Conservation (phyloP, 2,888 invertebrate genomes). For the Apamea sordens region DNA sequence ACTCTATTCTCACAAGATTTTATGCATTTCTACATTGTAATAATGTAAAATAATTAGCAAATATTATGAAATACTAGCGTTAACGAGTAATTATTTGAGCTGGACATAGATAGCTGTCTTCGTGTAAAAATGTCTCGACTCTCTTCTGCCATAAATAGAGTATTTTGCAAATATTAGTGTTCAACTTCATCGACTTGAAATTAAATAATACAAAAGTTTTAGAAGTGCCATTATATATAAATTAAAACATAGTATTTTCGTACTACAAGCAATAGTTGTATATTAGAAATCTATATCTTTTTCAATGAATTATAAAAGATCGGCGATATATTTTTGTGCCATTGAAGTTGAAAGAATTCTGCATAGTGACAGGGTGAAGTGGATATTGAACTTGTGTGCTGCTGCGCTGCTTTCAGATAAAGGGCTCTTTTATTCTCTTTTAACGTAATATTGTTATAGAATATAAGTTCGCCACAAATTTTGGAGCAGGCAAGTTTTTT, state of each 20-base stretch:
- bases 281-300: constrained; percentile 63
- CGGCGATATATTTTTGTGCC: constrained; percentile 72
- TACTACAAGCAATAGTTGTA: constrained; percentile 81
- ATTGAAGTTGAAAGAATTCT: constrained; percentile 54
- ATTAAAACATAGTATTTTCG: constrained; percentile 84
- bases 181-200: constrained; percentile 59
- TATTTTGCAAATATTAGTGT: constrained; percentile 59
- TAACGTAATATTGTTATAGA: constrained; percentile 19
- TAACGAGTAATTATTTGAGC: constrained; percentile 55
- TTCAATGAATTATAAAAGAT: constrained; percentile 62
- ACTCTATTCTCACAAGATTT: constrained; percentile 58
- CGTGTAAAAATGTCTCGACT: constrained; percentile 49
- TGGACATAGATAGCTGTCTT: constrained; percentile 55
- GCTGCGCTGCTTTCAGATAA: constrained; percentile 23
- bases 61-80: constrained; percentile 55
- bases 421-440: constrained; percentile 37
- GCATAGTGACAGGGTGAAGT: constrained; percentile 28
- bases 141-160: constrained; percentile 60
- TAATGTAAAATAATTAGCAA: constrained; percentile 64
- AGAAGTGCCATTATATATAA: constrained; percentile 87
- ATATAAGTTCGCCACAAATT: constrained; percentile 19
- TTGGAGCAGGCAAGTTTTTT: constrained; percentile 41
- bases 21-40: constrained; percentile 68
- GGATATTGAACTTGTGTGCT: constrained; percentile 31
- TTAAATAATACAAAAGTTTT: constrained; percentile 74